Evolutionary conservation across 1,140 invertebrate genomes (phyloP).

Genomic region (Nixonia krombeini): DNA sequence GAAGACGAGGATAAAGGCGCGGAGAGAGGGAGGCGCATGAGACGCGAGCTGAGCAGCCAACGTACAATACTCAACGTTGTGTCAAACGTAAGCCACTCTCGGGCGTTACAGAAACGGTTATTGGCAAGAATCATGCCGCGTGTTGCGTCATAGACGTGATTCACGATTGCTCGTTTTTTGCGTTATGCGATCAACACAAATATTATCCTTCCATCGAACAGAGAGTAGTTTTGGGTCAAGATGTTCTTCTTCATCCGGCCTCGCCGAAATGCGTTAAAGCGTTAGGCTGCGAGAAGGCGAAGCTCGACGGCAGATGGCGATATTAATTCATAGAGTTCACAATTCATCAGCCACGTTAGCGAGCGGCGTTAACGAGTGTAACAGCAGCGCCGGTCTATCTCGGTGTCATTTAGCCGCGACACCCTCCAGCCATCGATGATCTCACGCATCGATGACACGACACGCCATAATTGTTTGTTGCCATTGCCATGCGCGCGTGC

Average conservation of each 20-base stretch:
- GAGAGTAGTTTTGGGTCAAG: no score
- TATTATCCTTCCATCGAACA: no score
- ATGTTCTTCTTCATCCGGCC: no score
- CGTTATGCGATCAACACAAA: no score
- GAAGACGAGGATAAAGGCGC: slow-evolving; percentile 2
- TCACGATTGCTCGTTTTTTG: no score
- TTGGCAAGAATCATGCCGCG: no score
- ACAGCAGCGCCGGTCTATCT: slow-evolving; percentile 68
- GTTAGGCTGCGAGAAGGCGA: no score
- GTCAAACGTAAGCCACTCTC: neutral
- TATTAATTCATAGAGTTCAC: slow-evolving; percentile 70
- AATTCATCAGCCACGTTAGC: slow-evolving; percentile 71
- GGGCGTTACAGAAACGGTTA: no score
- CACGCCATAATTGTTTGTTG: slow-evolving; percentile 71
- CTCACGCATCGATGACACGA: slow-evolving; percentile 66
- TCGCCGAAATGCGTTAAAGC: no score
- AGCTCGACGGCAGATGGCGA: no score
- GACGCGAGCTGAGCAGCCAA: slow-evolving; percentile 12
- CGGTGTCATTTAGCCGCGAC: slow-evolving; percentile 69
- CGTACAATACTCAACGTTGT: neutral
- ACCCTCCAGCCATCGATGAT: slow-evolving; percentile 71
- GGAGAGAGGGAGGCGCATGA: slow-evolving; percentile 13
- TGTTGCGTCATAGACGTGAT: no score
- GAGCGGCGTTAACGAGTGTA: slow-evolving; percentile 67
- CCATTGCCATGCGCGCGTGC: slow-evolving; percentile 69